Conservation (phyloP, 2,113 vertebrate genomes). For the Sclerurus mexicanus region DNA sequence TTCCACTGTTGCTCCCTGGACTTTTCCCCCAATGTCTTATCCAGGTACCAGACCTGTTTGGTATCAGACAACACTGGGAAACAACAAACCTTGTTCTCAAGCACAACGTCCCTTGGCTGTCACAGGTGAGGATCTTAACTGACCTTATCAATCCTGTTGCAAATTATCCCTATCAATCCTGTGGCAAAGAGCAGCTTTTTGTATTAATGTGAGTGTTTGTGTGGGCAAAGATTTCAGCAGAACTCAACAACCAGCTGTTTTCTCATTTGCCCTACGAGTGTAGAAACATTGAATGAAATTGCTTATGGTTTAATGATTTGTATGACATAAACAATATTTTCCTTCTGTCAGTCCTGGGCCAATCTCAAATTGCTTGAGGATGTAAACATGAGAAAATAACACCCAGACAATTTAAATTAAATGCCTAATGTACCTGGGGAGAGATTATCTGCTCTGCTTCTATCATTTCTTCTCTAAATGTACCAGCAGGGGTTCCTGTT, state of each 20-base stretch:
- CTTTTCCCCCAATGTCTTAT: not conserved
- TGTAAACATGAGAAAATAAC: slow-evolving; percentile 13
- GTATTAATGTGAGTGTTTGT: not conserved
- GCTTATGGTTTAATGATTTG: slow-evolving; percentile 54
- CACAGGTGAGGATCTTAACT: not conserved
- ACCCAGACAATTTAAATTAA: slow-evolving; percentile 7
- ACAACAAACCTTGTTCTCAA: not conserved
- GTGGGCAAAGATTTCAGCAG: not conserved
- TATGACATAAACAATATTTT: slow-evolving; percentile 1
- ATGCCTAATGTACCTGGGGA: slow-evolving; percentile 34
- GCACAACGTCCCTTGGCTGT: not conserved
- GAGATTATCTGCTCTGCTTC: slow-evolving; percentile 14
- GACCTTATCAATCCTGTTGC: not conserved
- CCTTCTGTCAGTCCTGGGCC: slow-evolving; percentile 38
- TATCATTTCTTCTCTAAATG: slow-evolving; percentile 10
- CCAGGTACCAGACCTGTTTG: not conserved
- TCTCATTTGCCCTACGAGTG: not conserved
- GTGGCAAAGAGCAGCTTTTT: not conserved
- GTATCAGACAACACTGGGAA: not conserved
- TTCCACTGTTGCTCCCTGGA: not conserved
- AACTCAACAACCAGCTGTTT: slow-evolving; percentile 3
- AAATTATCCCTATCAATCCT: not conserved
- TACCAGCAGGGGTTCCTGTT: not conserved
- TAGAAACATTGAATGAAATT: slow-evolving; percentile 41
- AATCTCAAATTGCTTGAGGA: slow-evolving; percentile 29